Base-by-base conservation (phyloP, 2,888 invertebrate genomes). In the Icerya purchasi region DNA sequence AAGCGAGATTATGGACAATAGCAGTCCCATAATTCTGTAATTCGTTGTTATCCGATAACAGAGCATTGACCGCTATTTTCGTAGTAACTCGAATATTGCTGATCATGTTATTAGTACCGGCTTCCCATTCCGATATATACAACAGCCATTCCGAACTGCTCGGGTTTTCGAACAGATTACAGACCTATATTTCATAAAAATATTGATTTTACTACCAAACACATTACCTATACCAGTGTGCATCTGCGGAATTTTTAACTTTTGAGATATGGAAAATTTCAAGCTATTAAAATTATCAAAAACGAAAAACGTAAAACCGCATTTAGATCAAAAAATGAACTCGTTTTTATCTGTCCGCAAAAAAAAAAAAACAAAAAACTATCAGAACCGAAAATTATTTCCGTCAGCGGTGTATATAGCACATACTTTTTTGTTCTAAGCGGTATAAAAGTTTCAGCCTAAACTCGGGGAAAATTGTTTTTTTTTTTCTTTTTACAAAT, bases 71-170 rank as follows among this genome's bases (percentile, higher is more conserved):
- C 53, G 86, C 86, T 62, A 89, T 86, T 76, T 91, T 90, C 10
- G 91, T 91, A 61, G 90, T 91, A 58, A 84, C 87, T 61, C 89
- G 78, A 63, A 91, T 89, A 74, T 92, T 92, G 69, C 88, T 89
- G 62, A 86, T 82, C 65, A 79, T 78, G 68, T 82, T 82, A 18
- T 81, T 83, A 66, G 80, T 78, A 68, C 79, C 78, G 19, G 59
- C 18, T 53, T 81, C 79, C 92, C 92, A 92, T 73, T 92, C 91
- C 57, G 90, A 90, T 71, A 92, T 92, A 74, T 92, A 92, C 67
- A 92, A 75, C 68, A 91, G 73, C 92, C 92, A 92, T 72, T 92
- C 92, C 0, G 90, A 88, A 61, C 89, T 84, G 65, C 86, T 86
- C 50, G 84, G 74, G 73, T 88, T 85, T 72, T 88, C 87, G 73